These are phyloP conservation scores for Tetragnatha versicolor DNA, from an alignment of 1,140 invertebrate genomes.

Conservation along the genomic window DNA sequence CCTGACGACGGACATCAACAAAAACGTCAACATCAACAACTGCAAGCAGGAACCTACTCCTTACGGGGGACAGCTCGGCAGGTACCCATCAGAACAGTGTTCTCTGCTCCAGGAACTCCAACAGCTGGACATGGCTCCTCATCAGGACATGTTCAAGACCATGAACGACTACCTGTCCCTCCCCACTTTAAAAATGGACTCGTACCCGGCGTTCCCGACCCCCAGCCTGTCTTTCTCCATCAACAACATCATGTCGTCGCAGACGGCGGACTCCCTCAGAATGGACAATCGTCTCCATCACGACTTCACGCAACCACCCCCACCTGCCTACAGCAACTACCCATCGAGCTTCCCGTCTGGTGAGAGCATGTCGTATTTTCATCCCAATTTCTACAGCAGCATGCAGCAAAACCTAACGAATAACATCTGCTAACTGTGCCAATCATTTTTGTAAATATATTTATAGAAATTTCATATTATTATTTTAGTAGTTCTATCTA, in stretches of 20 bases:
- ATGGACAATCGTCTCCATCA: too few species aligned
- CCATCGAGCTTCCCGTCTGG: too few species aligned
- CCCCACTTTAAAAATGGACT: constrained; percentile 57
- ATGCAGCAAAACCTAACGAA: too few species aligned
- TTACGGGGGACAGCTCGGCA: neutral
- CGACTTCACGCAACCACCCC: too few species aligned
- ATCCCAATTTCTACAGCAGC: too few species aligned
- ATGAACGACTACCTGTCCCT: constrained; percentile 56
- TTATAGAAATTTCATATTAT: too few species aligned
- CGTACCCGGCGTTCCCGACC: constrained; percentile 64
- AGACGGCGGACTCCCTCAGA: too few species aligned
- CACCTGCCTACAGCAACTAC: too few species aligned
- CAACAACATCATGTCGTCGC: constrained; percentile 81
- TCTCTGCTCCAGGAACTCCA: constrained; percentile 54
- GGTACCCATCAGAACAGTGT: neutral
- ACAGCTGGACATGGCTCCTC: constrained; percentile 58
- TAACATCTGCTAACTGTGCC: too few species aligned
- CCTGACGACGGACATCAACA: neutral
- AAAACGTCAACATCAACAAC: neutral
- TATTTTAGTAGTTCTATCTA: too few species aligned
- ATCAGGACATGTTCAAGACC: constrained; percentile 56
- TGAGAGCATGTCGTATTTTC: too few species aligned
- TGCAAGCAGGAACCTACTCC: constrained; percentile 6
- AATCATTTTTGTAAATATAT: too few species aligned
- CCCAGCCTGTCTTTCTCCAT: constrained; percentile 89